Conservation (phyloP, 2,113 vertebrate species). For the Thalassoma bifasciatum region DNA sequence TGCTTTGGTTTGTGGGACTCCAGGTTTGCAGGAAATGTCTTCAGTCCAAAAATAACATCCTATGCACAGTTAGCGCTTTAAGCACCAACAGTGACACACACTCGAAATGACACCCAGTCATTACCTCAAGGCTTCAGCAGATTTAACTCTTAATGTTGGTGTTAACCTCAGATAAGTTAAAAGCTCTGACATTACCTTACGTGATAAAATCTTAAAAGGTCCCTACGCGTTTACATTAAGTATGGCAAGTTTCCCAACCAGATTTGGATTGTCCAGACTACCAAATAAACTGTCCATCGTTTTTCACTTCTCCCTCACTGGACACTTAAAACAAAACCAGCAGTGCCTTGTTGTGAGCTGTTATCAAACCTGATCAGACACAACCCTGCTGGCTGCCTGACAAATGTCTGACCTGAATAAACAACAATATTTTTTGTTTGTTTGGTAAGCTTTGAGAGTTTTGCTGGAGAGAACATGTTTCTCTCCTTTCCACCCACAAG, state of each 20-base stretch:
- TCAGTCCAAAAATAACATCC: conserved; percentile 3
- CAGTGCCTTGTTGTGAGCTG: conserved; percentile 2
- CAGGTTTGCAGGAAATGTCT: neutral
- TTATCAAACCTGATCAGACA: conserved; percentile 1
- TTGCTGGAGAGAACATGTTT: neutral
- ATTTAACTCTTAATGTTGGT: conserved; percentile 25
- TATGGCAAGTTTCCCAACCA: neutral
- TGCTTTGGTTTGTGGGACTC: conserved; percentile 13
- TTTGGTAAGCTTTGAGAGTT: too few species aligned
- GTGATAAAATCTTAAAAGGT: neutral
- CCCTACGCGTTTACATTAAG: conserved; percentile 13
- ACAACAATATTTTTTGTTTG: neutral
- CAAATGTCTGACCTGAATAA: neutral
- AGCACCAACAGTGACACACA: neutral
- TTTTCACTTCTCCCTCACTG: neutral
- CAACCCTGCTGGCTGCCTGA: neutral
- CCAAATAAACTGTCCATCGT: neutral
- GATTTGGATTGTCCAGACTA: neutral
- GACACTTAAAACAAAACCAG: conserved; percentile 4
- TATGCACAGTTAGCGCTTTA: conserved; percentile 12
- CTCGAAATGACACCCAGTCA: conserved; percentile 44
- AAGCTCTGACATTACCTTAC: conserved; percentile 16
- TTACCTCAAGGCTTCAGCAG: conserved; percentile 24
- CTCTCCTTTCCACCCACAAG: neutral
- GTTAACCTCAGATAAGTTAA: neutral